These are phyloP conservation scores for Chrysaora quinquecirrha DNA, from an alignment of 30 jellyfish, hydroid and myxozoan species.

Conservation along the genomic window DNA sequence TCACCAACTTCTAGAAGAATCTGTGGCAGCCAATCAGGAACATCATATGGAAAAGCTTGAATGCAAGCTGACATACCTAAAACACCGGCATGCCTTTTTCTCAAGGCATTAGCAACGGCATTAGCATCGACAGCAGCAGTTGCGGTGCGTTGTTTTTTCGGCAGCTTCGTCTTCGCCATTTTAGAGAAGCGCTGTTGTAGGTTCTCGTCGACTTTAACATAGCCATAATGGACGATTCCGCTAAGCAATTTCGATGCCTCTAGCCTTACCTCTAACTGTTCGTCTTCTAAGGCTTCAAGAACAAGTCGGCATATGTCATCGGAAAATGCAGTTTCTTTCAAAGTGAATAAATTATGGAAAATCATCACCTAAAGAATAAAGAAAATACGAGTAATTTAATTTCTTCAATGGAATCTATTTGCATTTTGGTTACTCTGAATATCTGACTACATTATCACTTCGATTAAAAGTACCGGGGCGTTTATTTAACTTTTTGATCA, in stretches of 20 bases:
- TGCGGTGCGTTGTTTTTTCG: constrained; percentile 67
- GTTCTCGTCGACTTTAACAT: constrained; percentile 69
- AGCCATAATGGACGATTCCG: constrained; percentile 96
- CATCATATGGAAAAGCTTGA: constrained; percentile 95
- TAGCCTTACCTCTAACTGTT: constrained; percentile 92
- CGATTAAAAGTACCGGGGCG: too few relatives aligned
- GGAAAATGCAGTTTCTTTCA: constrained; percentile 50
- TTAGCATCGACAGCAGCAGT: constrained; percentile 20
- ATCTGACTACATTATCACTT: too few relatives aligned
- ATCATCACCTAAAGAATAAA: constrained; percentile 69
- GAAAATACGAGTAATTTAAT: background rate
- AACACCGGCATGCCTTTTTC: constrained; percentile 91
- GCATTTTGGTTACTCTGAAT: too few relatives aligned
- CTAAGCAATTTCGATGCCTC: constrained; percentile 89
- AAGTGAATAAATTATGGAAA: constrained; percentile 91
- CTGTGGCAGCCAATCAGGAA: constrained; percentile 97
- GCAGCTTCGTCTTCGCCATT: constrained; percentile 88
- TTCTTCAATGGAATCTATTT: too few relatives aligned
- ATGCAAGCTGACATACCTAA: constrained; percentile 94
- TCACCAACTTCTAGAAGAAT: constrained; percentile 88
- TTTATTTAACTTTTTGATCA: too few relatives aligned
- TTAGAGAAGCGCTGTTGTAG: constrained; percentile 58
- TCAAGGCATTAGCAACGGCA: constrained; percentile 49
- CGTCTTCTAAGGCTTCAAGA: constrained; percentile 70
- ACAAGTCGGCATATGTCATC: constrained; percentile 68